Conservation (phyloP, 1,140 invertebrate genomes). For the Apis dorsata region DNA sequence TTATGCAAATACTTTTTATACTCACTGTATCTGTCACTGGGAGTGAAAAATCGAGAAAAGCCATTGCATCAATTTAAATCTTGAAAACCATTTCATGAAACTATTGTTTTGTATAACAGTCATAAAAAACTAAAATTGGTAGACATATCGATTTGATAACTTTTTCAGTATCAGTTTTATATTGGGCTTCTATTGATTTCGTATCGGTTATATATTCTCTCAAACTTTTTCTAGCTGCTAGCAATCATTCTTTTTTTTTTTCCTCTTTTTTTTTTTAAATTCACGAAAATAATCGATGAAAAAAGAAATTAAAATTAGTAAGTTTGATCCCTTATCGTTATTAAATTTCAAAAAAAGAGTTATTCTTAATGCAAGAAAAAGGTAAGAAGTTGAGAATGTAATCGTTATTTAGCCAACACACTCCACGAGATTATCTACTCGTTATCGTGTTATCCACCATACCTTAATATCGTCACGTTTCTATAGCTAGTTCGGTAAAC, state of each 20-base stretch:
- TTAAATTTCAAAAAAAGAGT: constrained; percentile 44
- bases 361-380: constrained; percentile 47
- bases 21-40: not conserved
- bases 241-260: not conserved
- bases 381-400: constrained; percentile 60
- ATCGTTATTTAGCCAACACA: constrained; percentile 67
- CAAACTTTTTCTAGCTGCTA: not conserved
- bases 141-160: constrained; percentile 2
- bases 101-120: not conserved
- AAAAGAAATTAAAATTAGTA: constrained; percentile 20
- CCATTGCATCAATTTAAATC: not conserved
- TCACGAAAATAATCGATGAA: not conserved
- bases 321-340: constrained; percentile 27
- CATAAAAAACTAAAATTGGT: constrained; percentile 1
- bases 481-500: constrained; percentile 33
- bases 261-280: not conserved
- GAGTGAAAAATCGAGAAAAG: not conserved
- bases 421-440: constrained; percentile 61
- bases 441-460: constrained; percentile 59
- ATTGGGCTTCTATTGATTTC: not conserved
- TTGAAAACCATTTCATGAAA: not conserved
- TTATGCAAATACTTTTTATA: no score
- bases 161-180: constrained; percentile 4
- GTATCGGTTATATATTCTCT: not conserved
- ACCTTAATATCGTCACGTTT: constrained; percentile 56